These are phyloP conservation scores for Echinometra lucunter DNA, from an alignment of 53 echinoderm and acorn worm genomes.

Conservation along the genomic window DNA sequence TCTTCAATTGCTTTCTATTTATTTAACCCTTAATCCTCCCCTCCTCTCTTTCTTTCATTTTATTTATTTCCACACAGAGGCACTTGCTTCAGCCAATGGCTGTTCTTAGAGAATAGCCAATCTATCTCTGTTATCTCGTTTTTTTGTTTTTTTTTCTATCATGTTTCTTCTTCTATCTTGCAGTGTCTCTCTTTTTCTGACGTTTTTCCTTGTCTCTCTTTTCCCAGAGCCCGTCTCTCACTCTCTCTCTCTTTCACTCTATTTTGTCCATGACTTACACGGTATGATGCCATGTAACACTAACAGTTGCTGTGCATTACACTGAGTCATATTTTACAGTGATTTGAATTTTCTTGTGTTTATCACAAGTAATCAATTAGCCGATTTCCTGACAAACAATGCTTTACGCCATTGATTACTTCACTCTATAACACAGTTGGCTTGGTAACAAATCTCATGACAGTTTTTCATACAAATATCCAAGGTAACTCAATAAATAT, in stretches of 20 bases:
- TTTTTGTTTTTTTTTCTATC: not conserved
- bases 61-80: not conserved
- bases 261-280: not conserved
- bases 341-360: not conserved
- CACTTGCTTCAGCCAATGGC: not conserved
- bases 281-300: not conserved
- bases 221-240: not conserved
- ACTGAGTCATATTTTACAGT: not conserved
- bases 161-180: not conserved
- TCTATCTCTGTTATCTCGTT: too few species aligned
- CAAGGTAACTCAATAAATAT: not conserved
- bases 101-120: too few species aligned
- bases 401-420: conserved; percentile 1
- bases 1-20: not conserved
- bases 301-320: not conserved
- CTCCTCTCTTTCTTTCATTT: not conserved
- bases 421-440: not conserved
- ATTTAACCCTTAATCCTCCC: not conserved
- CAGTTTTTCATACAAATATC: not conserved
- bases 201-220: not conserved
- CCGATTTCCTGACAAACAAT: conserved; percentile 34
- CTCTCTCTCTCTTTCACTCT: not conserved
- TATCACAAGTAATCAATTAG: conserved; percentile 33
- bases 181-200: not conserved
- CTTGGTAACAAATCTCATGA: not conserved